Percentiles rank a stretch among this genome's conserved stretches.
These are phyloP conservation scores for Scaptomyza caliginosa DNA, from an alignment of 2,888 invertebrate species.

Conservation along the genomic window DNA sequence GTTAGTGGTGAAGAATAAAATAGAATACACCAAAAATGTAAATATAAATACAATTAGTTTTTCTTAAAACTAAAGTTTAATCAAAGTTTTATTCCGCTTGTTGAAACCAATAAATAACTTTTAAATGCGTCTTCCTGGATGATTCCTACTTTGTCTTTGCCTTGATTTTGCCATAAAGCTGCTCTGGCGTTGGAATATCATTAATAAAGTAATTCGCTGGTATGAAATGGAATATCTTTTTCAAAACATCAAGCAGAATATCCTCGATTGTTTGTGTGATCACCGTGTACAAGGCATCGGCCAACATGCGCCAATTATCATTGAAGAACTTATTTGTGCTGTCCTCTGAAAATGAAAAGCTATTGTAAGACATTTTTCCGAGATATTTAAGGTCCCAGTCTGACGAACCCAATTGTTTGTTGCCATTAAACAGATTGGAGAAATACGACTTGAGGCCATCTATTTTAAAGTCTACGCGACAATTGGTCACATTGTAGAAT, in stretches of 20 bases:
- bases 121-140: not conserved
- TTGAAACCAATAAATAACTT: constrained; percentile 25
- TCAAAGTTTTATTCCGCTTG: constrained; percentile 1
- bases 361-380: not conserved
- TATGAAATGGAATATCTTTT: constrained; percentile 88
- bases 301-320: constrained; percentile 89
- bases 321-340: constrained; percentile 90
- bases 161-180: constrained; percentile 77
- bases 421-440: constrained; percentile 90
- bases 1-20: not conserved
- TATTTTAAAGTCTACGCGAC: constrained; percentile 88
- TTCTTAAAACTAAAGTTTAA: too few species aligned
- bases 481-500: constrained; percentile 89
- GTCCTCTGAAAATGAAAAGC: constrained; percentile 86
- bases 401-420: constrained; percentile 88
- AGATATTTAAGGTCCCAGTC: rapidly evolving
- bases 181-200: constrained; percentile 85
- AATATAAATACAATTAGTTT: too few species aligned
- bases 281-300: constrained; percentile 89
- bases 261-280: constrained; percentile 89
- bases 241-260: constrained; percentile 88
- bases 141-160: constrained; percentile 35
- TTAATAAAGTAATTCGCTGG: constrained; percentile 89
- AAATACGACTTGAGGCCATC: constrained; percentile 88
- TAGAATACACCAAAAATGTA: not conserved